Base-by-base conservation (phyloP, 2,888 invertebrate genomes). In the Morpho helenor region DNA sequence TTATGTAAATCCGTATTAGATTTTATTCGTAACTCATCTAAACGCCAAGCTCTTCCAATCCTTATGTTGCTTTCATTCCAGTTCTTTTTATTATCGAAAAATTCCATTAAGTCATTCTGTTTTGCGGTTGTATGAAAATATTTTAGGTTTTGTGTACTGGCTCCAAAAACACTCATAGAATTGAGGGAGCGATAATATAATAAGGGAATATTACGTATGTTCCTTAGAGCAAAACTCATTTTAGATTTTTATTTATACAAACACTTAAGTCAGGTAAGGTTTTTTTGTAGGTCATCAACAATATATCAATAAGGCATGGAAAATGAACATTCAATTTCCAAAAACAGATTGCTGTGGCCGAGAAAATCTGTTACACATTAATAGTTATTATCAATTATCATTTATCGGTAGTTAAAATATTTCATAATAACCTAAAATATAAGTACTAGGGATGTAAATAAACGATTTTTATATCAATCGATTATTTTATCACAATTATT, bases 1-100 rank as follows among this genome's bases (percentile, higher is more conserved):
- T 99, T 98, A 80, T 99, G 99, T 59, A 99, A 92, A 84, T 99
- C 99, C 52, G 94, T 91, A 79, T 98, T 99, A 50, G 97, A 97
- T 84, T 99, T 99, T 51, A 99, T 93, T 73, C 99, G 92, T 22
- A 99, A 87, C 82, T 99, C 99, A 65, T 98, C 98, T 57, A 91
- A 81, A 62, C 89, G 94, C 99, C 99, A 99, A 5, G 96, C 93
- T 69, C 98, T 92, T 3, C 99, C 98, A 54, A 94, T 93, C 87
- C 93, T 94, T 7, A 98, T 93, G 75, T 93, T 93, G 41, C 88
- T 85, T 78, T 93, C 93, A 42, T 92, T 93, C 97, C 97, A 98
- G 82, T 98, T 96, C 67, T 95, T 95, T 73, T 95, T 92, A 22
- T 92, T 89, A 78, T 98, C 98, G 75, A 98, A 98, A 82, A 98